phyloP scores from a whole-genome alignment of 2,113 vertebrate genomes.

The Ictidomys tridecemlineatus region DNA sequence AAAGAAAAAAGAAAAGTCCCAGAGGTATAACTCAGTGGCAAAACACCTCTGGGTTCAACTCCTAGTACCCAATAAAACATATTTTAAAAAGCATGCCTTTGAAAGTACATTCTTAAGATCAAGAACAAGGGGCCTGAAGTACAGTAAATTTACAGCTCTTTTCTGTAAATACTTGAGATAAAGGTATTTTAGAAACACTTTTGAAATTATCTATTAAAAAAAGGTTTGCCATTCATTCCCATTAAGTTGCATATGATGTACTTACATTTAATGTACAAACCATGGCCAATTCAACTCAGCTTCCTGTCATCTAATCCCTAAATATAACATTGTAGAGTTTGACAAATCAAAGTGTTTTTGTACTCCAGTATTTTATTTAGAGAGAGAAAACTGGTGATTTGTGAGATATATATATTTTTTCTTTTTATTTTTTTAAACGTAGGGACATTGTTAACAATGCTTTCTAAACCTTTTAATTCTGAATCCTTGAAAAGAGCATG shows the following conservation, averaged over 20 bases:
- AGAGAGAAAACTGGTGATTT: background rate
- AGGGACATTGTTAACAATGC: background rate
- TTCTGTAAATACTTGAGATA: slow-evolving; percentile 3
- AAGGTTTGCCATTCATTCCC: background rate
- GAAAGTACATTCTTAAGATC: background rate
- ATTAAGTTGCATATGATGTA: background rate
- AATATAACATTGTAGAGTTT: background rate
- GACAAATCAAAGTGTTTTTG: background rate
- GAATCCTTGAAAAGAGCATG: background rate
- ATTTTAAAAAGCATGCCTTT: background rate
- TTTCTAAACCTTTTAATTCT: background rate
- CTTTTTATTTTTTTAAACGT: background rate
- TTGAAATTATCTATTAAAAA: background rate
- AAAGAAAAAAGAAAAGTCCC: no score
- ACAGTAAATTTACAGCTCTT: background rate
- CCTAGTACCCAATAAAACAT: background rate
- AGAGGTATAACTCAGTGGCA: no score
- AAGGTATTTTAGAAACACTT: background rate
- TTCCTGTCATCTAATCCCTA: background rate
- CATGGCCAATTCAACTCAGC: slow-evolving; percentile 13
- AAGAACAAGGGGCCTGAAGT: background rate
- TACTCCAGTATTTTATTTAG: background rate
- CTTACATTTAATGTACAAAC: background rate
- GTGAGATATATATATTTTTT: background rate
- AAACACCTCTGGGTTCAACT: no score